A percentile compares a stretch with the other conserved stretches of the same genome.
Evolutionary conservation across 2,797 vertebrate genomes (phyloP).

Genomic region (Fistularia tabacaria): DNA sequence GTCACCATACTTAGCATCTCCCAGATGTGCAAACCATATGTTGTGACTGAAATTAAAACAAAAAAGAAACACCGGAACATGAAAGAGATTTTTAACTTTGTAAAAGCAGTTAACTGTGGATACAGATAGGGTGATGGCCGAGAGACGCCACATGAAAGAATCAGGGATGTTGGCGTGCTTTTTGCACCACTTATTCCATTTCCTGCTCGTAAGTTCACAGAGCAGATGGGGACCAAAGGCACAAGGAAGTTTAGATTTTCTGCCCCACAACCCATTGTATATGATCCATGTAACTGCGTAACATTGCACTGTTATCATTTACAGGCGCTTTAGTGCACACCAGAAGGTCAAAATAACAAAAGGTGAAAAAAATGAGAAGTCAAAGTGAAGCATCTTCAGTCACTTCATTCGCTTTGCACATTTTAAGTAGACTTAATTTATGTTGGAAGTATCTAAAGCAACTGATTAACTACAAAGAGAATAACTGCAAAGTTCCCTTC

Average conservation of each 20-base stretch:
- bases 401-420: not conserved
- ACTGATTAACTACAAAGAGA: too few relatives aligned
- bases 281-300: conserved; percentile 68
- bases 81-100: conserved; percentile 90
- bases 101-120: conserved; percentile 82
- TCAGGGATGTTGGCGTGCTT: conserved; percentile 79
- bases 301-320: conserved; percentile 63
- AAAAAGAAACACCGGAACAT: conserved; percentile 83
- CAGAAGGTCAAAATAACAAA: conserved; percentile 62
- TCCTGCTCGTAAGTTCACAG: conserved; percentile 90
- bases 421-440: too few relatives aligned
- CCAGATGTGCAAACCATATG: conserved; percentile 93
- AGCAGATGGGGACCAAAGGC: conserved; percentile 89
- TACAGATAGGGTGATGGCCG: conserved; percentile 88
- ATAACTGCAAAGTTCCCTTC: too few relatives aligned
- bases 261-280: conserved; percentile 66
- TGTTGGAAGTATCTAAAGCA: too few relatives aligned
- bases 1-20: conserved; percentile 79
- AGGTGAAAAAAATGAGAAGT: conserved; percentile 17
- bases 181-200: conserved; percentile 79
- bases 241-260: conserved; percentile 72
- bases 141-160: conserved; percentile 93
- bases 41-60: conserved; percentile 84
- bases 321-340: conserved; percentile 53
- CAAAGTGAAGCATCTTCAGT: not conserved